These are phyloP conservation scores for Agonopterix heracliana DNA, from an alignment of 2,888 invertebrate genomes.

Conservation along the genomic window DNA sequence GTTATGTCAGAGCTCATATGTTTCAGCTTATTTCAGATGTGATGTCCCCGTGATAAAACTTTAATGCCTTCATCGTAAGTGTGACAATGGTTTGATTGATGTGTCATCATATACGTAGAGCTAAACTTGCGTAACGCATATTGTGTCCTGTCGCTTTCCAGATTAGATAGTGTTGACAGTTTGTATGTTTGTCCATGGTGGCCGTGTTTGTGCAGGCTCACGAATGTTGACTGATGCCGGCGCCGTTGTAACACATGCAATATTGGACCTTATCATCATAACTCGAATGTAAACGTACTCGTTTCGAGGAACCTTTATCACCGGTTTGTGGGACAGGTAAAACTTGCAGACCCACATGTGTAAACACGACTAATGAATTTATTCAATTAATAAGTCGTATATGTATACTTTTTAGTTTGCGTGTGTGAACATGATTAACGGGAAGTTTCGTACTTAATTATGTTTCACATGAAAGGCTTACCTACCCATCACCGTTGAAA, in stretches of 20 bases:
- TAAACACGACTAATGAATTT: constrained; percentile 15
- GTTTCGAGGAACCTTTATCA: constrained; percentile 19
- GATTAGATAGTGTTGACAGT: constrained; percentile 62
- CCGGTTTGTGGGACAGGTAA: constrained; percentile 29
- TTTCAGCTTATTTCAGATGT: too few species aligned
- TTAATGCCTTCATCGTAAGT: too few species aligned
- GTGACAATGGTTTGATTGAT: neutral
- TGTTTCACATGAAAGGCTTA: neutral
- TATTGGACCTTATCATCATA: constrained; percentile 2
- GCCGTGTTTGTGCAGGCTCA: constrained; percentile 53
- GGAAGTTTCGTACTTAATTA: neutral
- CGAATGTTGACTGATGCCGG: constrained; percentile 40
- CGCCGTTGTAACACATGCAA: constrained; percentile 15
- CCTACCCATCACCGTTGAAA: neutral
- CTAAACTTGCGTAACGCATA: constrained; percentile 19
- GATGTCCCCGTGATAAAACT: too few species aligned
- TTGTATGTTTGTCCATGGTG: constrained; percentile 54
- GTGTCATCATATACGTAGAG: neutral
- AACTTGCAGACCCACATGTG: constrained; percentile 24
- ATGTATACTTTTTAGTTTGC: neutral
- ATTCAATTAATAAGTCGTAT: constrained; percentile 5
- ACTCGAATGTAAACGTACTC: constrained; percentile 8
- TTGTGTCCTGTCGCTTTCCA: constrained; percentile 35
- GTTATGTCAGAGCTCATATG: too few species aligned
- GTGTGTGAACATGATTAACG: constrained; percentile 12